Conservation (phyloP, 2,113 vertebrate species). For the Callopanchax toddi region DNA sequence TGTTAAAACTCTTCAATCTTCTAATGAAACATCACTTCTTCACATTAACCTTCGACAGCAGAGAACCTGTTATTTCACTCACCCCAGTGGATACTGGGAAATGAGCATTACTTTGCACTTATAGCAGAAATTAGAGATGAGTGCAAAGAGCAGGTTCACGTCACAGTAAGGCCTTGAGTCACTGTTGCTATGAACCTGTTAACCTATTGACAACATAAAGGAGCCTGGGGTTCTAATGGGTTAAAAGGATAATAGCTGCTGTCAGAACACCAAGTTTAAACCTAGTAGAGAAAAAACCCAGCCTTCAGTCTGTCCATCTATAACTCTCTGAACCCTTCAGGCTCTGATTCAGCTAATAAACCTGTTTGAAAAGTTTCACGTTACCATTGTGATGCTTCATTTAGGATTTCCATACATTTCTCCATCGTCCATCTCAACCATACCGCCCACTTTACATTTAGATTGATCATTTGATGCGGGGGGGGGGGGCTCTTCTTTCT, state of each 20-base stretch:
- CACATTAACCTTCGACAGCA: too few relatives aligned
- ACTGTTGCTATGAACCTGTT: background rate
- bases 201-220: background rate
- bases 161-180: background rate
- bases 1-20: too few relatives aligned
- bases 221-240: background rate
- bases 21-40: too few relatives aligned
- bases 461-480: slow-evolving; percentile 64
- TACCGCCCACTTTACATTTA: slow-evolving; percentile 69
- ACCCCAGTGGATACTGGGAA: background rate
- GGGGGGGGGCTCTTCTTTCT: background rate
- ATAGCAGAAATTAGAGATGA: background rate
- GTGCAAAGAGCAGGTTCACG: background rate
- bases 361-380: slow-evolving; percentile 31
- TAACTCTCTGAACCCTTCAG: slow-evolving; percentile 42
- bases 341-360: slow-evolving; percentile 41
- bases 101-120: background rate
- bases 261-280: slow-evolving; percentile 21
- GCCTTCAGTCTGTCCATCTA: too few relatives aligned
- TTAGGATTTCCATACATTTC: slow-evolving; percentile 37
- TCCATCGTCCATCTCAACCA: slow-evolving; percentile 9
- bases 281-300: slow-evolving; percentile 8
- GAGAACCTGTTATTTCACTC: background rate
- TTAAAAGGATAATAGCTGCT: background rate
- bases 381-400: slow-evolving; percentile 12